phyloP scores from a whole-genome alignment of 2,113 vertebrate species.

The Synodontis membranacea region DNA sequence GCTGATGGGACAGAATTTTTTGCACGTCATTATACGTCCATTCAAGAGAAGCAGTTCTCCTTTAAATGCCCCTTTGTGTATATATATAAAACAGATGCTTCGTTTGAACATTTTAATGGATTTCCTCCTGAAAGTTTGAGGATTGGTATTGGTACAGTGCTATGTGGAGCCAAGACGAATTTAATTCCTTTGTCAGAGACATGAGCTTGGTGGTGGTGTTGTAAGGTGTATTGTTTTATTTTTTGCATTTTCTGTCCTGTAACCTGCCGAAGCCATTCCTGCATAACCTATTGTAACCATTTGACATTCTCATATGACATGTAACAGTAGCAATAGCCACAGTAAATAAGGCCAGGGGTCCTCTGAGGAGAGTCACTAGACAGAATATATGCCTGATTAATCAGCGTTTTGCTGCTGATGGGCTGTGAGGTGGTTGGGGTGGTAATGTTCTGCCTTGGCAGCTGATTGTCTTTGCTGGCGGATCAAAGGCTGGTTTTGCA shows the following conservation, averaged over 20 bases:
- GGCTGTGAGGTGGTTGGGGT: conserved; percentile 17
- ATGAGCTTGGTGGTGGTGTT: not conserved
- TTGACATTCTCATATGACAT: conserved; percentile 15
- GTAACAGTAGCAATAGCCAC: conserved; percentile 26
- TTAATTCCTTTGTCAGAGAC: not conserved
- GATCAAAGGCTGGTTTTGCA: conserved; percentile 58
- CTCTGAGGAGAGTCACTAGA: conserved; percentile 15
- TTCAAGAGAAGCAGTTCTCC: conserved; percentile 9
- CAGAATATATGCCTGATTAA: conserved; percentile 35
- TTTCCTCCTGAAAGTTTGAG: conserved; percentile 9
- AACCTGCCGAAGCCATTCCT: not conserved
- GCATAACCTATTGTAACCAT: conserved; percentile 6
- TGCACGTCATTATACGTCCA: conserved; percentile 12
- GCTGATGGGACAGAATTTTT: not conserved
- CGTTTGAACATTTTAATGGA: conserved; percentile 6
- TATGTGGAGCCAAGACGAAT: not conserved
- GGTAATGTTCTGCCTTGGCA: conserved; percentile 23
- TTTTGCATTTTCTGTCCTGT: not conserved
- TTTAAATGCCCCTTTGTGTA: conserved; percentile 14
- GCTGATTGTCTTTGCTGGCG: conserved; percentile 57
- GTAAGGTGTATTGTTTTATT: not conserved
- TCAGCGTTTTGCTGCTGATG: conserved; percentile 19
- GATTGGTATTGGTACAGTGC: not conserved
- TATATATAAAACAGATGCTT: conserved; percentile 15
- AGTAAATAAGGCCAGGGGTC: conserved; percentile 29